Conservation (phyloP, 2,888 invertebrate genomes). For the Agrochola circellaris region DNA sequence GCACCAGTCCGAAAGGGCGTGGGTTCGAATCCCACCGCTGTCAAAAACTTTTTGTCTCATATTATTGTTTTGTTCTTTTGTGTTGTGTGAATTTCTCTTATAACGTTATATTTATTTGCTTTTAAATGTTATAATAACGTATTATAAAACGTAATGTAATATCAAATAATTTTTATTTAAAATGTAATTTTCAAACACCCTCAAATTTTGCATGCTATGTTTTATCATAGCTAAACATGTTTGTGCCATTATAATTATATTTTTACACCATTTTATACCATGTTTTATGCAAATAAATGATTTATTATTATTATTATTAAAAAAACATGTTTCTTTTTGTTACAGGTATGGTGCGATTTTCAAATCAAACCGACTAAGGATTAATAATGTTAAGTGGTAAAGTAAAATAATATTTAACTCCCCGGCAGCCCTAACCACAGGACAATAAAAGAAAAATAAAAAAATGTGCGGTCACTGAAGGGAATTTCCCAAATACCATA, state of each 20-base stretch:
- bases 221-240: no score
- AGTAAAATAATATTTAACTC: slow-evolving; percentile 51
- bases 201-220: no score
- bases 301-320: no score
- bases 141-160: no score
- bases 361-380: slow-evolving; percentile 12
- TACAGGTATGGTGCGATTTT: slow-evolving; percentile 59
- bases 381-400: slow-evolving; percentile 41
- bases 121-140: background rate
- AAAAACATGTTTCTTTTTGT: slow-evolving; percentile 41
- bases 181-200: no score
- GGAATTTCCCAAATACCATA: slow-evolving; percentile 72
- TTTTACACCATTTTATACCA: no score
- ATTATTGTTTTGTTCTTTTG: background rate
- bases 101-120: background rate
- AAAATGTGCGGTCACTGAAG: slow-evolving; percentile 68
- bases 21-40: slow-evolving; percentile 94
- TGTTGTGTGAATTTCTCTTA: background rate
- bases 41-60: slow-evolving; percentile 78
- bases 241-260: no score
- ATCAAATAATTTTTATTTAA: background rate
- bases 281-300: no score
- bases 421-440: slow-evolving; percentile 56
- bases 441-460: slow-evolving; percentile 64
- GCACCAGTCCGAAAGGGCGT: slow-evolving; percentile 93